Evolutionary conservation across 1,140 invertebrate genomes (phyloP).

Genomic region (Kradibia gibbosae): DNA sequence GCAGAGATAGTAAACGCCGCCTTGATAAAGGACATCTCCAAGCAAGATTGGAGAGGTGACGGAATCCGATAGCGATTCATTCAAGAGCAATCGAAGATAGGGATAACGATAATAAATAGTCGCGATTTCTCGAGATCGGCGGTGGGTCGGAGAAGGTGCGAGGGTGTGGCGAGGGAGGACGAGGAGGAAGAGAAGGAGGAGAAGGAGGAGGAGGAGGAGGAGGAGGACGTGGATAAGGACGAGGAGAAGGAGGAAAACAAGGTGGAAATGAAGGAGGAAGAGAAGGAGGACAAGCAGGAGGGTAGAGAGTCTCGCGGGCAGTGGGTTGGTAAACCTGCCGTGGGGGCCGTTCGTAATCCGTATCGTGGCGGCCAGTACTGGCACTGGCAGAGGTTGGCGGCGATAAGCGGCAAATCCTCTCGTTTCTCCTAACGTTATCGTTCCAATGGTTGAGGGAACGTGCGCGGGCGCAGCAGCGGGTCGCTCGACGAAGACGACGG

Average conservation of each 20-base stretch:
- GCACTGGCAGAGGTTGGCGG: too few species aligned
- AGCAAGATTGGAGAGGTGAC: background rate
- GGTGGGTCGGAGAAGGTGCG: too few species aligned
- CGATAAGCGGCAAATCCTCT: conserved; percentile 15
- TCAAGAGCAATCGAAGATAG: background rate
- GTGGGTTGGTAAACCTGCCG: conserved; percentile 25
- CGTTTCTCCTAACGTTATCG: background rate
- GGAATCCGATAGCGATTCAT: too few species aligned
- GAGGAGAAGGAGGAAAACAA: background rate
- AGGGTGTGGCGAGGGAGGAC: too few species aligned
- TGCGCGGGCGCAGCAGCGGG: conserved; percentile 32
- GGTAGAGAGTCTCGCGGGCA: background rate
- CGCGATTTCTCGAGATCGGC: background rate
- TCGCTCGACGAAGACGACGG: conserved; percentile 34
- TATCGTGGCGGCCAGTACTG: too few species aligned
- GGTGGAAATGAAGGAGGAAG: background rate
- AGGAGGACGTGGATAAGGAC: background rate
- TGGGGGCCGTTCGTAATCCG: background rate
- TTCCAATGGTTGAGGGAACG: conserved; percentile 28
- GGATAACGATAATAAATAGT: too few species aligned
- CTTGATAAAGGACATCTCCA: too few species aligned
- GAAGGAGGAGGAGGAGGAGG: too few species aligned
- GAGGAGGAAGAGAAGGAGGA: too few species aligned
- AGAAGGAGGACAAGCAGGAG: background rate
- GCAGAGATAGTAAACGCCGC: too few species aligned